Conservation (phyloP, 2,888 invertebrate species). For the Catocala fraxini region DNA sequence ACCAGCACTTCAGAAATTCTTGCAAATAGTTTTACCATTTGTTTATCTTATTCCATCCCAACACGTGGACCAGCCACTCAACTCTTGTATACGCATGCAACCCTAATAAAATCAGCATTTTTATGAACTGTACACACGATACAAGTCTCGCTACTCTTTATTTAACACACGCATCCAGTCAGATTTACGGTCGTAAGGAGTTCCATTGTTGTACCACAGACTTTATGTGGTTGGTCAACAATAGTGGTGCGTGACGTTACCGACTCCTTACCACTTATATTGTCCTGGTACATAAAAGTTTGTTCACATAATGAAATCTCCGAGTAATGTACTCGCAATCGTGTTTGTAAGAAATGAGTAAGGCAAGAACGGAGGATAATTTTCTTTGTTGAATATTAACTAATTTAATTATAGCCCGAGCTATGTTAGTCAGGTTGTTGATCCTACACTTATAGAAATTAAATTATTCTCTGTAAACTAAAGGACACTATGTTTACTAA, state of each 20-base stretch:
- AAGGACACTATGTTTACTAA: too few species aligned
- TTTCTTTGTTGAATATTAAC: constrained; percentile 10
- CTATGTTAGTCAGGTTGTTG: not conserved
- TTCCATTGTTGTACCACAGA: constrained; percentile 54
- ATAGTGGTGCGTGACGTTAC: constrained; percentile 45
- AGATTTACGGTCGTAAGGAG: constrained; percentile 60
- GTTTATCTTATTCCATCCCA: constrained; percentile 24
- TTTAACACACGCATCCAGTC: constrained; percentile 63
- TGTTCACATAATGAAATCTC: constrained; percentile 17
- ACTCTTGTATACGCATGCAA: constrained; percentile 57
- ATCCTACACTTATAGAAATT: too few species aligned
- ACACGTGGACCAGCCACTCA: constrained; percentile 33
- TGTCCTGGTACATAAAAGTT: constrained; percentile 32
- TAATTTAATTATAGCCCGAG: constrained; percentile 19
- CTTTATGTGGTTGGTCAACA: constrained; percentile 45
- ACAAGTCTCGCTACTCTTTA: constrained; percentile 65
- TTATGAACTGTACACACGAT: constrained; percentile 68
- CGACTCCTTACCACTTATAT: constrained; percentile 34
- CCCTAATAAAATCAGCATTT: constrained; percentile 73
- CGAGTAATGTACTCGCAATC: constrained; percentile 17
- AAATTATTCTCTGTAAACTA: too few species aligned
- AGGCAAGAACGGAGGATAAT: not conserved
- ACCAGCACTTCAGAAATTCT: constrained; percentile 2
- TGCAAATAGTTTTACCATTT: constrained; percentile 14
- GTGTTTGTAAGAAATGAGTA: constrained; percentile 10